Conservation (phyloP, 2,113 vertebrate genomes). For the Antigone vipio region DNA sequence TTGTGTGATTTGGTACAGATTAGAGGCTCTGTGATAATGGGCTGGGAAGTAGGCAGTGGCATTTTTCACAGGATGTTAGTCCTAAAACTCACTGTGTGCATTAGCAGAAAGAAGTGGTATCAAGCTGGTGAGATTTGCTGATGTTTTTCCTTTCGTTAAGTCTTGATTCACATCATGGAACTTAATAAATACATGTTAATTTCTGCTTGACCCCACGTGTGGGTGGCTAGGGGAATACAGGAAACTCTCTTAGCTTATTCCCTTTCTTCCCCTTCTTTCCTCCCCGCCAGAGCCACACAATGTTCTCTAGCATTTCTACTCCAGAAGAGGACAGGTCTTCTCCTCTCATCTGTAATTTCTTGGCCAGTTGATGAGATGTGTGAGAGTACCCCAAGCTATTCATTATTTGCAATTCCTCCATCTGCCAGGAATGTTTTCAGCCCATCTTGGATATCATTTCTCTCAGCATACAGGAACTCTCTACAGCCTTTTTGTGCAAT, state of each 20-base stretch:
- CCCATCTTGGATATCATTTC: background rate
- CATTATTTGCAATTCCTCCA: background rate
- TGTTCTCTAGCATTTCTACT: background rate
- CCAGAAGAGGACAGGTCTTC: background rate
- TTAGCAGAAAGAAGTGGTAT: background rate
- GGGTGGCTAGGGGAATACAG: background rate
- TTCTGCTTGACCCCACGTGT: background rate
- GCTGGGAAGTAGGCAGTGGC: background rate
- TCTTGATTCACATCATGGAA: background rate
- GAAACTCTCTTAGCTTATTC: background rate
- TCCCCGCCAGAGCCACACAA: fast-evolving
- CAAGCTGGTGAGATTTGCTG: background rate
- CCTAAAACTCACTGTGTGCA: fast-evolving
- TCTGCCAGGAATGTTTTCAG: background rate
- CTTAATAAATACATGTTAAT: background rate
- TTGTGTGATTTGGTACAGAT: background rate
- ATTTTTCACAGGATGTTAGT: background rate
- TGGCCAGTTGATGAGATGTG: background rate
- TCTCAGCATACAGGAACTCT: background rate
- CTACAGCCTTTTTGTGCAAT: background rate
- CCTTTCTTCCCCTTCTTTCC: background rate
- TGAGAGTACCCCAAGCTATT: background rate
- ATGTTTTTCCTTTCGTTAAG: background rate
- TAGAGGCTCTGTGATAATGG: background rate
- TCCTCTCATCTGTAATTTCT: background rate